Conservation (phyloP, 1,140 invertebrate species). For the Anthonomus grandis region DNA sequence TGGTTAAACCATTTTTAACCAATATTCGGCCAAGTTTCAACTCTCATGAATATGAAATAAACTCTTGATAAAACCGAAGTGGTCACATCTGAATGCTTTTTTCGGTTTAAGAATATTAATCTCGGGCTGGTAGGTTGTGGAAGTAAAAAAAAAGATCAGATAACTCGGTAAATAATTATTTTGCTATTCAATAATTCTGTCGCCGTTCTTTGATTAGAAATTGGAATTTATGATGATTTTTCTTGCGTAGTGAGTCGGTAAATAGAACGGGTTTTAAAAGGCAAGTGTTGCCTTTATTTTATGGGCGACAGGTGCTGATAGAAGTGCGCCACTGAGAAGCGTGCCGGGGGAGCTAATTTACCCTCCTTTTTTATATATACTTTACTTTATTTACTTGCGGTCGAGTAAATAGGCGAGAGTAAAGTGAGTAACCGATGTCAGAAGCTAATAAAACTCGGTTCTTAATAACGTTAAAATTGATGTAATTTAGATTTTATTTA, state of each 20-base stretch:
- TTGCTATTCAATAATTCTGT: conserved; percentile 19
- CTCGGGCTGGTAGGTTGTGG: neutral
- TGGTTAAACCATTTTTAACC: neutral
- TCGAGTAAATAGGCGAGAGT: too few species aligned
- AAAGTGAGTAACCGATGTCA: too few species aligned
- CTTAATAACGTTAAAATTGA: too few species aligned
- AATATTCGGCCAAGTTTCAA: neutral
- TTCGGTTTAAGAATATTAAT: conserved; percentile 7
- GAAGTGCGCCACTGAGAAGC: too few species aligned
- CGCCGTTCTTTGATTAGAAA: conserved; percentile 15
- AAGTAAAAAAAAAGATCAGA: conserved; percentile 11
- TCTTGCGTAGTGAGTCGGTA: conserved; percentile 1
- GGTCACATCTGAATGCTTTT: conserved; percentile 1
- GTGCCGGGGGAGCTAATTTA: too few species aligned
- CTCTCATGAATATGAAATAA: conserved; percentile 9
- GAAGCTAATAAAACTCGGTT: too few species aligned
- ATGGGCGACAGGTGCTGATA: too few species aligned
- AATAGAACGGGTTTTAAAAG: conserved; percentile 12
- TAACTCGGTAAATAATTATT: conserved; percentile 20
- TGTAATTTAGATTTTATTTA: too few species aligned
- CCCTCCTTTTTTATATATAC: too few species aligned
- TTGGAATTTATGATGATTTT: conserved; percentile 18
- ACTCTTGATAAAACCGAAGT: neutral
- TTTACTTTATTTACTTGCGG: too few species aligned
- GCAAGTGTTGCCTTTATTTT: too few species aligned